Conservation (phyloP, 1,140 invertebrate genomes). For the Spodoptera litura region DNA sequence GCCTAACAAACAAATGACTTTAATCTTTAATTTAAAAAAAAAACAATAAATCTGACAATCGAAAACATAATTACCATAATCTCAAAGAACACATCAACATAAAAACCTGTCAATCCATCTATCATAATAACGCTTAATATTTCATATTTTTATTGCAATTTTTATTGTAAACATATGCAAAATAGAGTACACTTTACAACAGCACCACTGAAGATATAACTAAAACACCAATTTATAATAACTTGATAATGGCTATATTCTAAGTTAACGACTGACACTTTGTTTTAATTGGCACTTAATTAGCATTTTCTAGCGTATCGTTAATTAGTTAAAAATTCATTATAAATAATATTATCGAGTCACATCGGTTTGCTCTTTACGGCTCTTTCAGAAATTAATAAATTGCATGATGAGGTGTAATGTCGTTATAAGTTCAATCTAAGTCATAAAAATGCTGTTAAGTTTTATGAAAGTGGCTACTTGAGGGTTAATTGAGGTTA, state of each 20-base stretch:
- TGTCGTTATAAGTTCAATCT: neutral
- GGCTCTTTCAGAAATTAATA: neutral
- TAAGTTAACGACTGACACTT: conserved; percentile 12
- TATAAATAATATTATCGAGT: neutral
- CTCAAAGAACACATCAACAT: too few species aligned
- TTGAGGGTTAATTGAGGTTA: neutral
- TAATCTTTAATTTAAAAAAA: too few species aligned
- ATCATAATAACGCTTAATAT: too few species aligned
- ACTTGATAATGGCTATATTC: conserved; percentile 5
- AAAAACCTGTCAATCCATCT: too few species aligned
- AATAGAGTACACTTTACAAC: neutral
- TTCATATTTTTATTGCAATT: too few species aligned
- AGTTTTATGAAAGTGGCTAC: neutral
- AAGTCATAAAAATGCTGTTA: neutral
- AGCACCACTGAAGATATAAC: neutral
- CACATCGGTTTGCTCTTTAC: neutral
- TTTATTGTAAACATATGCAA: neutral
- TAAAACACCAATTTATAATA: neutral
- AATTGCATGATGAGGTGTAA: neutral
- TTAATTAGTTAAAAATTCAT: conserved; percentile 35
- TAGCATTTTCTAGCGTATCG: conserved; percentile 18
- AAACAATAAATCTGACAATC: too few species aligned
- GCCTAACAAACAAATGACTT: too few species aligned
- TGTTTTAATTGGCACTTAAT: conserved; percentile 37
- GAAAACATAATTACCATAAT: too few species aligned